These are phyloP conservation scores for Beris morrisii DNA, from an alignment of 2,888 invertebrate species.

Conservation along the genomic window DNA sequence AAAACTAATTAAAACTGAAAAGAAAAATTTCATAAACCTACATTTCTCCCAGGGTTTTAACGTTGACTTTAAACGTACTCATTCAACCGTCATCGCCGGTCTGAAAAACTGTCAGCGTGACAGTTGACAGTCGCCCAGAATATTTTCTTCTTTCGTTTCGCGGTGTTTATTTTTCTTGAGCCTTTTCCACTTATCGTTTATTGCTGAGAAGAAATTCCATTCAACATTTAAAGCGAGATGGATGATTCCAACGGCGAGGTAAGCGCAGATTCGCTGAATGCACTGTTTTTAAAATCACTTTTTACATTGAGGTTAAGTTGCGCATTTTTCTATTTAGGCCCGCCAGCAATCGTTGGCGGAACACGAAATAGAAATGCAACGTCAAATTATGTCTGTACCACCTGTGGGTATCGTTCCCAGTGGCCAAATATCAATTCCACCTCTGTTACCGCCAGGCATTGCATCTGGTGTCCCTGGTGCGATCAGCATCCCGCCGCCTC, in stretches of 20 bases:
- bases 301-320: slow-evolving; percentile 14
- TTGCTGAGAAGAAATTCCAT: too few species aligned
- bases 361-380: slow-evolving; percentile 46
- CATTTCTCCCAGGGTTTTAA: too few species aligned
- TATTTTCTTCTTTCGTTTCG: too few species aligned
- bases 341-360: slow-evolving; percentile 41
- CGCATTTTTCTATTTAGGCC: slow-evolving; percentile 11
- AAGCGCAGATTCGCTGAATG: not conserved
- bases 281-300: not conserved
- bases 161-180: too few species aligned
- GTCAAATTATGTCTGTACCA: slow-evolving; percentile 45
- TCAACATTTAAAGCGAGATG: too few species aligned
- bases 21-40: too few species aligned
- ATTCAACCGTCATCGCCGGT: too few species aligned
- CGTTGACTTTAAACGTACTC: too few species aligned
- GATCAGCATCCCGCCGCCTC: slow-evolving; percentile 52
- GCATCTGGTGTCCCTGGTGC: slow-evolving; percentile 35
- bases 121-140: too few species aligned
- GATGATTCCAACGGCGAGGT: not conserved
- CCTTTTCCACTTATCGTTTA: too few species aligned
- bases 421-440: slow-evolving; percentile 4
- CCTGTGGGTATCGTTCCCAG: slow-evolving; percentile 36
- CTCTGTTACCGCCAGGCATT: slow-evolving; percentile 34
- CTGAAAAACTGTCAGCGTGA: too few species aligned
- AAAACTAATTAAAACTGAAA: too few species aligned